Evolutionary conservation across 2,113 vertebrate genomes (phyloP).

Genomic region (Acinonyx jubatus): DNA sequence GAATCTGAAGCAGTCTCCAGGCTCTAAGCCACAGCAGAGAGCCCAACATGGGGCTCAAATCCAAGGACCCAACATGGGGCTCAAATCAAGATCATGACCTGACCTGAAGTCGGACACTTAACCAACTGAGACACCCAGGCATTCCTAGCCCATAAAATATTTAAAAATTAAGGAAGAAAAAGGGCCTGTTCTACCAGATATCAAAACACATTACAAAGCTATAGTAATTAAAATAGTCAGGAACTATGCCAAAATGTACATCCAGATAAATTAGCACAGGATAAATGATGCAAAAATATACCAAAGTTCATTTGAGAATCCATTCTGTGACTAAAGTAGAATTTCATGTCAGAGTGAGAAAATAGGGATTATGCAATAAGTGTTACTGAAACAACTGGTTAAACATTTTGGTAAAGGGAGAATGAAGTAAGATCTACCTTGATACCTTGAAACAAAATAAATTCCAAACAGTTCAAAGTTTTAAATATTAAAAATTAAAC

Average conservation of each 20-base stretch:
- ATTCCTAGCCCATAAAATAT: not conserved
- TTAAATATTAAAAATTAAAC: not conserved
- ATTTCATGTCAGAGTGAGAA: not conserved
- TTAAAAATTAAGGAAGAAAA: not conserved
- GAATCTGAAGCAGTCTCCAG: no score
- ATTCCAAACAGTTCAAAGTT: conserved; percentile 29
- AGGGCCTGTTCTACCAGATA: not conserved
- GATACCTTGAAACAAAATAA: not conserved
- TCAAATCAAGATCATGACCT: no score
- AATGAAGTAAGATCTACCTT: not conserved
- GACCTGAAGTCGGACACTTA: no score
- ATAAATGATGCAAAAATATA: not conserved
- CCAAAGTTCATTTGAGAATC: not conserved
- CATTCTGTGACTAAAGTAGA: not conserved
- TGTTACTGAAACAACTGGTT: not conserved
- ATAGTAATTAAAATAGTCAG: conserved; percentile 1
- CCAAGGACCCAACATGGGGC: no score
- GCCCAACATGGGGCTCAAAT: no score
- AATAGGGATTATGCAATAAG: not conserved
- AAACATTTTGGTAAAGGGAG: not conserved
- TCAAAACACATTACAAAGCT: not conserved
- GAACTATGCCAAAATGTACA: not conserved
- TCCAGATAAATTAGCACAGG: not conserved
- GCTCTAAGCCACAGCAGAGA: no score
- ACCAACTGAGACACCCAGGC: no score